A percentile compares a stretch with the other conserved stretches of the same genome.
Evolutionary conservation across 2,113 vertebrate genomes (phyloP).

Genomic region (Cyphomyrus plagiostoma): DNA sequence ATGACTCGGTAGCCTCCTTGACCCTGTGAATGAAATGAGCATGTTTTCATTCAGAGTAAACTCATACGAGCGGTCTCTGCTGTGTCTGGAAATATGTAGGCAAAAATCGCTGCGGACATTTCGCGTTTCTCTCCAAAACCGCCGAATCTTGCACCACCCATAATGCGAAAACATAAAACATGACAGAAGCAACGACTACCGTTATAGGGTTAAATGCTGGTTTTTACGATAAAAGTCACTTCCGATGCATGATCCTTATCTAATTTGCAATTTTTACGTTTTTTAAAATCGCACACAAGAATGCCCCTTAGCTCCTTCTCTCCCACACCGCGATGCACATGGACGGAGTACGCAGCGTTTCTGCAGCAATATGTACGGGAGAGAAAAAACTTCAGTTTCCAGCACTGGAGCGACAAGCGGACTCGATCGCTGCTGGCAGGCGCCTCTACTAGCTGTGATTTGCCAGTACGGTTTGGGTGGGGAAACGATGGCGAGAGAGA

Average conservation of each 20-base stretch:
- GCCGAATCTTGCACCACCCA: slow-evolving; percentile 4
- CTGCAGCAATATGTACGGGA: slow-evolving; percentile 17
- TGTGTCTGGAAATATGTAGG: slow-evolving; percentile 3
- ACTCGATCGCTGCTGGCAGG: slow-evolving; percentile 18
- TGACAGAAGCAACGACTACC: not conserved
- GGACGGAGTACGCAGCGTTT: slow-evolving; percentile 2
- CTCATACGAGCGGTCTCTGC: slow-evolving; percentile 1
- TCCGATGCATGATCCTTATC: not conserved
- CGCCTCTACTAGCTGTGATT: slow-evolving; percentile 17
- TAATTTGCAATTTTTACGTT: not conserved
- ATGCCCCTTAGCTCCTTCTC: not conserved
- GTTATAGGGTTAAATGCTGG: not conserved
- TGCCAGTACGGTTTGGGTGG: slow-evolving; percentile 28
- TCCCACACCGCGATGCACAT: slow-evolving; percentile 13
- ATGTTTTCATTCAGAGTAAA: not conserved
- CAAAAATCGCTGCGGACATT: slow-evolving; percentile 9
- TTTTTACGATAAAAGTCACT: not conserved
- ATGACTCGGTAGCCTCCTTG: not conserved
- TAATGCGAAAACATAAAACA: not conserved
- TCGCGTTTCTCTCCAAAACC: not conserved
- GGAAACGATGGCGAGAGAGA: slow-evolving; percentile 23
- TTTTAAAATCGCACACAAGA: slow-evolving; percentile 2
- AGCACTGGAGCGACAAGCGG: slow-evolving; percentile 10
- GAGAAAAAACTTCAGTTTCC: slow-evolving; percentile 16
- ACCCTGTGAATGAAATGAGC: not conserved